Evolutionary conservation across 2,888 invertebrate genomes (phyloP).

Genomic region (Habrosyne pyritoides): DNA sequence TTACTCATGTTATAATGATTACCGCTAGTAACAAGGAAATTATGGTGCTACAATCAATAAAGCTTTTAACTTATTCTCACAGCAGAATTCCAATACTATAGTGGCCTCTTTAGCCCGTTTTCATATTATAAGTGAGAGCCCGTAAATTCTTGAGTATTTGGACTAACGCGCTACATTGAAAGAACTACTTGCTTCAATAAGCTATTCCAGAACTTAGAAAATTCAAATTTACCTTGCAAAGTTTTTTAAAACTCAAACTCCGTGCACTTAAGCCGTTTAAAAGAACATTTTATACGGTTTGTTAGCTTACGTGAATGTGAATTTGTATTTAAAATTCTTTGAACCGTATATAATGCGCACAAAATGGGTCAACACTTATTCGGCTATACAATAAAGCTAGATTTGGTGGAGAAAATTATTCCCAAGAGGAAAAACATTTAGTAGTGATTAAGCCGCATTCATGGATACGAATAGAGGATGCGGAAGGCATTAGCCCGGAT

Average conservation of each 20-base stretch:
- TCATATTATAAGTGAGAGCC: slow-evolving; percentile 44
- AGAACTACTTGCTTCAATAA: slow-evolving; percentile 44
- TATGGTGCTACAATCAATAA: neutral
- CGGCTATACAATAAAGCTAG: neutral
- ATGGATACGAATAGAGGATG: neutral
- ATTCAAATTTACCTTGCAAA: slow-evolving; percentile 35
- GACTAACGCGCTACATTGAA: slow-evolving; percentile 39
- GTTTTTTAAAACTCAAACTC: slow-evolving; percentile 42
- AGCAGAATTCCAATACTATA: slow-evolving; percentile 31
- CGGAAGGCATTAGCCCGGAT: slow-evolving; percentile 2
- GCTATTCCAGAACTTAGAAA: slow-evolving; percentile 32
- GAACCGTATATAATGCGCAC: too few relatives aligned
- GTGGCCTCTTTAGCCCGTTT: slow-evolving; percentile 42
- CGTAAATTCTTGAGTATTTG: slow-evolving; percentile 51
- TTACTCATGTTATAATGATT: too few relatives aligned
- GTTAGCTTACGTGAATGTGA: neutral
- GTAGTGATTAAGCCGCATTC: neutral
- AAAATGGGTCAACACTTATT: too few relatives aligned
- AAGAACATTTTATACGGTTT: neutral
- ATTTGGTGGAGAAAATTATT: neutral
- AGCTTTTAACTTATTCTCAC: slow-evolving; percentile 32
- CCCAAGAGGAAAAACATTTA: neutral
- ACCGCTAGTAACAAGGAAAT: too few relatives aligned
- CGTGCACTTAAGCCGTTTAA: neutral
- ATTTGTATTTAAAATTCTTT: too few relatives aligned